These are phyloP conservation scores for Eremophila alpestris DNA, from an alignment of 2,797 vertebrate genomes.

Conservation along the genomic window DNA sequence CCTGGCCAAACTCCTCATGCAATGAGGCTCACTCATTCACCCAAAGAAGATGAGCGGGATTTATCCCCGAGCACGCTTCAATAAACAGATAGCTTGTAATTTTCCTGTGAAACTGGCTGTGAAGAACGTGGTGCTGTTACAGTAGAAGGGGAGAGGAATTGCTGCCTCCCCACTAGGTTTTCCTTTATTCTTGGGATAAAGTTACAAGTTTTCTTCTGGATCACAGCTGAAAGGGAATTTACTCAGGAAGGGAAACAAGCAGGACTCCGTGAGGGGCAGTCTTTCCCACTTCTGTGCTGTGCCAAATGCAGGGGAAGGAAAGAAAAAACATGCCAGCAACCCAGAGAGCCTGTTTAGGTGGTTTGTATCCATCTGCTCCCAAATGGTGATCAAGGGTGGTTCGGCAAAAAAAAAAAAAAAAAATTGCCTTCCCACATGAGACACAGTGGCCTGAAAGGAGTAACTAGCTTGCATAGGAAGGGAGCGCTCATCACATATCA, in stretches of 20 bases:
- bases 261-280: background rate
- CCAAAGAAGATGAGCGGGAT: rapidly evolving
- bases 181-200: background rate
- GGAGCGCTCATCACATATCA: background rate
- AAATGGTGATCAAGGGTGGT: background rate
- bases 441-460: background rate
- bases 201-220: background rate
- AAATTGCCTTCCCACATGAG: background rate
- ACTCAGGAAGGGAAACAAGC: background rate
- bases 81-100: background rate
- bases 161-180: rapidly evolving
- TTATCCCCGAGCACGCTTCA: background rate
- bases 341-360: background rate
- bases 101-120: conserved; percentile 13
- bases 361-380: background rate
- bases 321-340: background rate
- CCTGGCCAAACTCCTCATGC: background rate
- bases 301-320: background rate
- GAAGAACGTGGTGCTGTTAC: background rate
- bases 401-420: background rate
- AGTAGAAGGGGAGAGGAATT: background rate
- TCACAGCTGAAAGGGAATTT: background rate
- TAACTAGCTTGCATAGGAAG: background rate
- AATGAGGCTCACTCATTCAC: background rate
- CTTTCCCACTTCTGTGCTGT: background rate